phyloP scores from a whole-genome alignment of 2,888 invertebrate genomes.

The Hirtodrosophila cameraria region DNA sequence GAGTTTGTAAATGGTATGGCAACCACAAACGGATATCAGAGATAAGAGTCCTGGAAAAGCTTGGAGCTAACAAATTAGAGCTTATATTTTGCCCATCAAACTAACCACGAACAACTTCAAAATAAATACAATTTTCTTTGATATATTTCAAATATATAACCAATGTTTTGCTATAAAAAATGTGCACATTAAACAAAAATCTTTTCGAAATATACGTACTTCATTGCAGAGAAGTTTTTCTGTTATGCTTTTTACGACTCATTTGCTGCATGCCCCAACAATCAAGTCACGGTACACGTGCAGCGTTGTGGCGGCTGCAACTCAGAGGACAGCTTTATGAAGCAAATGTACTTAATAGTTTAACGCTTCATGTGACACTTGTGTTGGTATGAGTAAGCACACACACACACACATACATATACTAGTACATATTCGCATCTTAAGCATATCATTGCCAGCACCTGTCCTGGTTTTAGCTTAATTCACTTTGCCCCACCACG shows the following conservation, averaged over 20 bases:
- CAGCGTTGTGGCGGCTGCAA: conserved; percentile 7
- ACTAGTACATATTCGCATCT: conserved; percentile 10
- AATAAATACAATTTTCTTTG: too few species aligned
- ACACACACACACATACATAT: not conserved
- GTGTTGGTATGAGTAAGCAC: conserved; percentile 4
- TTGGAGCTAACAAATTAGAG: too few species aligned
- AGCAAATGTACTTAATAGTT: conserved; percentile 64
- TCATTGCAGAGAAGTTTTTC: not conserved
- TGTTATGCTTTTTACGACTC: conserved; percentile 2
- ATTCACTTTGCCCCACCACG: conserved; percentile 46
- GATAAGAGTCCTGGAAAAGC: too few species aligned
- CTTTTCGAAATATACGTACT: not conserved
- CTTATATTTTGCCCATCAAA: too few species aligned
- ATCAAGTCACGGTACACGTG: conserved; percentile 24
- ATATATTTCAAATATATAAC: too few species aligned
- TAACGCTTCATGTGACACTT: conserved; percentile 64
- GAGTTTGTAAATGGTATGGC: not conserved
- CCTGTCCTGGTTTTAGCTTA: conserved; percentile 41
- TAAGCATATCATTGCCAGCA: conserved; percentile 44
- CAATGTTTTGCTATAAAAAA: too few species aligned
- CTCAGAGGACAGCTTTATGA: conserved; percentile 15
- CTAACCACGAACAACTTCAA: too few species aligned
- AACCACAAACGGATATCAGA: too few species aligned
- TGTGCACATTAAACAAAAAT: not conserved
- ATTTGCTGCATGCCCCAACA: conserved; percentile 20